phyloP scores from a whole-genome alignment of 2,888 invertebrate species.

The Myopa testacea region DNA sequence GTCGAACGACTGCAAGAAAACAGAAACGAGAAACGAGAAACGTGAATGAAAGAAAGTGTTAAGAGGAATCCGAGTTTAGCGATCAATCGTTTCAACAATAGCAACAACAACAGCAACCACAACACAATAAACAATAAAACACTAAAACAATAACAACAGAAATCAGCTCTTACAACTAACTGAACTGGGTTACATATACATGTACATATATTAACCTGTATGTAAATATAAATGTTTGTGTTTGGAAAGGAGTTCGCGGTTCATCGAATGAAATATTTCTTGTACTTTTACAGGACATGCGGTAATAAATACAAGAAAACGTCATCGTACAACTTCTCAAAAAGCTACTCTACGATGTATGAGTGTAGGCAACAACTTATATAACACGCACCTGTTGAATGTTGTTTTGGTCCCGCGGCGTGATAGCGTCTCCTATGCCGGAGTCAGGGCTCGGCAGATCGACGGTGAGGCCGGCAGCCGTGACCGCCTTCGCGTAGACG shows the following conservation, averaged over 20 bases:
- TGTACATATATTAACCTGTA: neutral
- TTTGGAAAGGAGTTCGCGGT: neutral
- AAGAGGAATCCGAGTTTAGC: conserved; percentile 4
- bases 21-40: conserved; percentile 13
- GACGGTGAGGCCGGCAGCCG: conserved; percentile 86
- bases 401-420: conserved; percentile 89
- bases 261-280: neutral
- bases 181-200: conserved; percentile 11
- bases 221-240: conserved; percentile 5
- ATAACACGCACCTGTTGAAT: conserved; percentile 84
- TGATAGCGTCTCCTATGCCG: conserved; percentile 94
- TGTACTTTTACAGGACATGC: too few species aligned
- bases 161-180: conserved; percentile 12
- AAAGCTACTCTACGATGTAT: neutral
- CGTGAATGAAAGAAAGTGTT: conserved; percentile 7
- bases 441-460: conserved; percentile 96
- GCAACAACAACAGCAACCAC: conserved; percentile 29
- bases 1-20: conserved; percentile 82
- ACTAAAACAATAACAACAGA: conserved; percentile 7
- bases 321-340: too few species aligned
- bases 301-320: too few species aligned
- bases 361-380: conserved; percentile 27
- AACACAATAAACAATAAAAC: conserved; percentile 21
- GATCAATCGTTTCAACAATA: conserved; percentile 26
- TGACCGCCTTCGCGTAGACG: conserved; percentile 70